These are phyloP conservation scores for Drosophila novamexicana DNA, from an alignment of 1,140 invertebrate genomes.

Conservation along the genomic window DNA sequence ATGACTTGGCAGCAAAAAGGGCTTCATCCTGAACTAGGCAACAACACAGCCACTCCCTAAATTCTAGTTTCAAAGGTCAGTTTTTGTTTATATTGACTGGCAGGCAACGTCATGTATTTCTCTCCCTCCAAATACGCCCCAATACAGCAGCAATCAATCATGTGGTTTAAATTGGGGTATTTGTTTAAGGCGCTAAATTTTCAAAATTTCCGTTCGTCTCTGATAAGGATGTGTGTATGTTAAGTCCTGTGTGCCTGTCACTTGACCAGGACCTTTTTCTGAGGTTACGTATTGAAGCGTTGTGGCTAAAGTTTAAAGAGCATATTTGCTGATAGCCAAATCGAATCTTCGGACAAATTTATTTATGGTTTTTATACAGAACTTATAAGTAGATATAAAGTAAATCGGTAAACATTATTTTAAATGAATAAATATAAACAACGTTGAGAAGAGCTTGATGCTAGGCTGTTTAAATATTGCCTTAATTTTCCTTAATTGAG, in stretches of 20 bases:
- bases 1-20: slow-evolving; percentile 70
- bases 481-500: too few species aligned
- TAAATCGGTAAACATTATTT: too few species aligned
- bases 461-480: not conserved
- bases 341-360: slow-evolving; percentile 16
- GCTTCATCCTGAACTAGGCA: slow-evolving; percentile 51
- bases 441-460: too few species aligned
- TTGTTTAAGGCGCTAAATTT: slow-evolving; percentile 76
- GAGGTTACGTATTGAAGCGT: slow-evolving; percentile 49
- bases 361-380: too few species aligned
- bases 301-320: slow-evolving; percentile 51
- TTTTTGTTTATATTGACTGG: slow-evolving; percentile 63
- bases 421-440: too few species aligned
- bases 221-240: slow-evolving; percentile 42
- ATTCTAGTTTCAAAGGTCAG: slow-evolving; percentile 40
- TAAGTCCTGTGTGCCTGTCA: slow-evolving; percentile 40
- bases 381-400: too few species aligned
- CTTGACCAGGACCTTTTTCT: slow-evolving; percentile 39
- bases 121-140: slow-evolving; percentile 1
- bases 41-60: slow-evolving; percentile 46
- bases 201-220: slow-evolving; percentile 36
- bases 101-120: slow-evolving; percentile 1
- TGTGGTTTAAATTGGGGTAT: slow-evolving; percentile 83
- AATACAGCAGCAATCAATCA: slow-evolving; percentile 74
- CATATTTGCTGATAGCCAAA: slow-evolving; percentile 42